phyloP scores from a whole-genome alignment of 2,888 invertebrate species.

The Aphidoletes aphidimyza region DNA sequence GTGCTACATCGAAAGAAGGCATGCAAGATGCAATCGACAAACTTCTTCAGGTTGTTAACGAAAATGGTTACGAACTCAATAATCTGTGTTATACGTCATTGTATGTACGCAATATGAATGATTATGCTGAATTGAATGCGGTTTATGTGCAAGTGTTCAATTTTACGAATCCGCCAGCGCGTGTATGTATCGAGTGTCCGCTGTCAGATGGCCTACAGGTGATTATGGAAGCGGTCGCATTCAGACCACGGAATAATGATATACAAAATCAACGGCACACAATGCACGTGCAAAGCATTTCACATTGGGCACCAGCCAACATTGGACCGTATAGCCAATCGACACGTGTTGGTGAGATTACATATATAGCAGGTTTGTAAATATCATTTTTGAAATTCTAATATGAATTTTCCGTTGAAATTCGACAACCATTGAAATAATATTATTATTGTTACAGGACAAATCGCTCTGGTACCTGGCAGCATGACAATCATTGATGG shows the following conservation, averaged over 20 bases:
- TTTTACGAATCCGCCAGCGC: slow-evolving; percentile 83
- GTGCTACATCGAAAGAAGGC: slow-evolving; percentile 73
- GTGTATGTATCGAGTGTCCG: slow-evolving; percentile 86
- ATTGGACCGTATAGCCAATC: slow-evolving; percentile 97
- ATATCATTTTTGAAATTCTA: background rate
- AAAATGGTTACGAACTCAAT: slow-evolving; percentile 67
- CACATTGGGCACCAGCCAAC: slow-evolving; percentile 98
- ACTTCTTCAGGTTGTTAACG: slow-evolving; percentile 70
- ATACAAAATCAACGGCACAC: slow-evolving; percentile 71
- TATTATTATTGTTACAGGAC: slow-evolving; percentile 69
- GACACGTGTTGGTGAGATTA: slow-evolving; percentile 82
- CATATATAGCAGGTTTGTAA: slow-evolving; percentile 74
- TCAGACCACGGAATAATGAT: slow-evolving; percentile 56
- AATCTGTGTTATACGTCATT: slow-evolving; percentile 86
- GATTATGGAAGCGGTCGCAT: slow-evolving; percentile 80
- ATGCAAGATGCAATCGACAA: slow-evolving; percentile 78
- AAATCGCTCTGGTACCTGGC: slow-evolving; percentile 89
- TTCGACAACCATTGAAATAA: background rate
- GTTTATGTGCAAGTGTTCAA: slow-evolving; percentile 80
- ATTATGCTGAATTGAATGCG: slow-evolving; percentile 81
- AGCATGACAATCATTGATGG: slow-evolving; percentile 79
- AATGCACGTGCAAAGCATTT: slow-evolving; percentile 95
- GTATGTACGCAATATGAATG: slow-evolving; percentile 84
- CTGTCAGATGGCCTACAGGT: slow-evolving; percentile 77
- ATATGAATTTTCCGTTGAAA: background rate